Base-by-base conservation (phyloP, 2,888 invertebrate species). In the Parochlus steinenii region DNA sequence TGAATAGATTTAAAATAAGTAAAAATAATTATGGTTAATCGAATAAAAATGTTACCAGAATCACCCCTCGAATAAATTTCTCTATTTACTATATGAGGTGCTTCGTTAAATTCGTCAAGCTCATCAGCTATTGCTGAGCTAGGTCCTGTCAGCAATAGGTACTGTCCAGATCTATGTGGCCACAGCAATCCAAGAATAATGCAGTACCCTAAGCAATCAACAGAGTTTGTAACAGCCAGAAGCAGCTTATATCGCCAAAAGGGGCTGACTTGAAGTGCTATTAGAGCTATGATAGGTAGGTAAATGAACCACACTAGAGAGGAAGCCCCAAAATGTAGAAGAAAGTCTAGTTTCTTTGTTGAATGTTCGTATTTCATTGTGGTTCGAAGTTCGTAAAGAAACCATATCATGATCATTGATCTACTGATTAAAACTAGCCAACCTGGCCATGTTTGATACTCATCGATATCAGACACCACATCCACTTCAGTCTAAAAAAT, bases 301-400 rank as follows among this genome's bases (percentile, higher is more conserved):
- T 97, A 95, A 46, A 93, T 87, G 54, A 97, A 93, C 97, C 97
- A 97, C 8, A 97, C 95, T 24, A 97, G 67, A 52, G 92, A 90
- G 11, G 93, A 93, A 10, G 95, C 95, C 36, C 93, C 97, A 57
- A 95, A 89, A 56, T 97, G 95, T 32, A 93, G 70, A 37, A 95
- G 69, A 58, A 97, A 97, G 54, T 90, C 82, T 22, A 92, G 64
- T 55, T 92, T 89, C 46, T 77, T 74, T 37, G 71, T 72, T 51
- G 80, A 78, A 53, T 78, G 76, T 52, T 83, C 83, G 46, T 79
- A 74, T 42, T 73, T 65, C 72, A 83, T 81, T 4, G 85, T 81
- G 40, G 70, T 72, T 25, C 82, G 67, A 52, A 67, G 48, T 49
- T 74, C 74, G 45, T 73, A 72, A n/a, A 87, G 59, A 54, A 86